Evolutionary conservation across 2,113 vertebrate species (phyloP).

Genomic region (Elanoides forficatus): DNA sequence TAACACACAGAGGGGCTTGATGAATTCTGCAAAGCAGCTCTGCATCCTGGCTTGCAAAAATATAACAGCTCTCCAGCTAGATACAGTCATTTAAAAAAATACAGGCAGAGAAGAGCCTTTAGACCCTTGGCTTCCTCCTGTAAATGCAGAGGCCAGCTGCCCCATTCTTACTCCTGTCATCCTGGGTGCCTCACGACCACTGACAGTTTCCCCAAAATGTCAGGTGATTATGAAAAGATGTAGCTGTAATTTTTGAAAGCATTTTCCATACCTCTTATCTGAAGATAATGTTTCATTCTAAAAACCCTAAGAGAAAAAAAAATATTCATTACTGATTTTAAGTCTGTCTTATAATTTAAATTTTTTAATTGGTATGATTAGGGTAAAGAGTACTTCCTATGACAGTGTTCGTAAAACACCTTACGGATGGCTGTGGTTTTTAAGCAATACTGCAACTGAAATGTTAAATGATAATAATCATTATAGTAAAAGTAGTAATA

Average conservation of each 20-base stretch:
- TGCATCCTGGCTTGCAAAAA: not conserved
- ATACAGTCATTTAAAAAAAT: not conserved
- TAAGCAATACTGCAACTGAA: not conserved
- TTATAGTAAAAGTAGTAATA: not conserved
- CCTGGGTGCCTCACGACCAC: not conserved
- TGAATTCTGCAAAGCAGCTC: not conserved
- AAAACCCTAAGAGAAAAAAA: not conserved
- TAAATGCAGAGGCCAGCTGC: not conserved
- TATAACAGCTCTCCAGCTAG: not conserved
- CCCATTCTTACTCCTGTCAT: not conserved
- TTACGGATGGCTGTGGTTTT: not conserved
- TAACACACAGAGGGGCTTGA: not conserved
- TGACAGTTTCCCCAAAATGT: not conserved
- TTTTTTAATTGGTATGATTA: not conserved
- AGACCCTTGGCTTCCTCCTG: not conserved
- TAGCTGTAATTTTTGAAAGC: not conserved
- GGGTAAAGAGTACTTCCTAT: not conserved
- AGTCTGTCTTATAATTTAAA: not conserved
- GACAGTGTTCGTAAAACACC: not conserved
- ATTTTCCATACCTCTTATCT: not conserved
- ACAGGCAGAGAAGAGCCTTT: not conserved
- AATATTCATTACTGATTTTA: not conserved
- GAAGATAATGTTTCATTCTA: not conserved
- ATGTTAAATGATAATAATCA: not conserved
- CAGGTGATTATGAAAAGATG: not conserved